phyloP scores from a whole-genome alignment of 2,113 vertebrate genomes.

The Melospiza melodia region DNA sequence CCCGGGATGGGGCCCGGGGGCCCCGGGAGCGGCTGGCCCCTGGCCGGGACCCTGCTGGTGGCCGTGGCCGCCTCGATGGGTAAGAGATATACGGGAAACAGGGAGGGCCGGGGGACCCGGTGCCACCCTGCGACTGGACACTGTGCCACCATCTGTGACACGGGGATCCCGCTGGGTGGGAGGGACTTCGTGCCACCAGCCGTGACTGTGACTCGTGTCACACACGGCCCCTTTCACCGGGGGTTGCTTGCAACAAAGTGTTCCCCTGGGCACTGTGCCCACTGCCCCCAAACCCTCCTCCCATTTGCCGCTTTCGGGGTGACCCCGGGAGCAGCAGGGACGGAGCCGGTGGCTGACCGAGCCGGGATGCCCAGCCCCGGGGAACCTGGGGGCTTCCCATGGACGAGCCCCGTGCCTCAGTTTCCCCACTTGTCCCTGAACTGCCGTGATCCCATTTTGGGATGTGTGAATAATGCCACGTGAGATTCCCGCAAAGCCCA shows the following conservation, averaged over 20 bases:
- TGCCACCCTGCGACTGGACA: background rate
- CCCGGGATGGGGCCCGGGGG: background rate
- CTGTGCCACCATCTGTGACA: background rate
- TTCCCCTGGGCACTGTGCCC: background rate
- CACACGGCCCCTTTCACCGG: background rate
- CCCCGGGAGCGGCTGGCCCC: background rate
- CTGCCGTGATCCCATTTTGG: background rate
- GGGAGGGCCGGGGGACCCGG: background rate
- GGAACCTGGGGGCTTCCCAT: background rate
- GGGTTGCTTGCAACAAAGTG: background rate
- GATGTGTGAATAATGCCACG: background rate
- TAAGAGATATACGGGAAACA: background rate
- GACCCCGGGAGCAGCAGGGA: background rate
- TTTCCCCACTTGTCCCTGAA: background rate
- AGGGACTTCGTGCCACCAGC: background rate
- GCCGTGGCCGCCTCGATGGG: conserved; percentile 13
- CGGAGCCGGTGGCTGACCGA: background rate
- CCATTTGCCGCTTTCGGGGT: background rate
- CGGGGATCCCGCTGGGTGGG: background rate
- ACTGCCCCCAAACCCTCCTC: background rate
- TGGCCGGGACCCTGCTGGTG: conserved; percentile 19
- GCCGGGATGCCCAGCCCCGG: no score
- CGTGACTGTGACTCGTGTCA: background rate
- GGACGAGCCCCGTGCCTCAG: background rate
- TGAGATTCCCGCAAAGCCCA: background rate